Base-by-base conservation (phyloP, 2,888 invertebrate species). In the Lepidonotus clava region DNA sequence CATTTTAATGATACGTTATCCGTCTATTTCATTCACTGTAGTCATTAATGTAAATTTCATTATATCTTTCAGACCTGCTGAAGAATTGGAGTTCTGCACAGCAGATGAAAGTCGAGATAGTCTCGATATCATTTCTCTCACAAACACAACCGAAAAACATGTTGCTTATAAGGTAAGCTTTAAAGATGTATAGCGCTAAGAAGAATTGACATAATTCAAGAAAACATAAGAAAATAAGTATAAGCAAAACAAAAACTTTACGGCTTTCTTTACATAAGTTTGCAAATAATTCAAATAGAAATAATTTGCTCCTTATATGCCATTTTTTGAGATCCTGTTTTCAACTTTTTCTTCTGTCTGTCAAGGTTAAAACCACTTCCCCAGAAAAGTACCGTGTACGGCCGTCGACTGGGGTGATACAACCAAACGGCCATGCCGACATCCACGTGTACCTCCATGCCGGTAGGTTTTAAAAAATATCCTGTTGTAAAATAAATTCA, bases 341-440 rank as follows among this genome's bases (percentile, higher is more conserved):
- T n/a, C n/a, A n/a, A n/a, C n/a, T 6, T 34, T 34, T 21, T 36
- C 38, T 71, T 38, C 71, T 71, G 6, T 38, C 24, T 41, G 18
- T 95, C n/a, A n/a, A 98, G 97, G 97, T 99, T 89, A 97, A 99
- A 94, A 99, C 98, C 21, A 99, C 98, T 2, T 97, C 98, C 0
- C 99, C 98, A 0, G 98, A 98, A 91, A 98, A 98, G 94, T 99
- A 98, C 95, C 95, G 98, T 41, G 99, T 99, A 0, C 96, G 97
- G 85, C 98, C 98, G 0, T 98, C 97, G 91, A 96, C 96, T 6
- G 98, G 98, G 0, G 95, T 96, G 6, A 93, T 98, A 84, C 94
- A 95, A 0, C 96, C 96, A 0, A 96, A 96, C 0, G 95, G 96
- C 56, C 95, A 95, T 0, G 90, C 89, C n/a, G 92, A 92, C 86